Conservation (phyloP, 2,888 invertebrate genomes). For the Desoria tigrina region DNA sequence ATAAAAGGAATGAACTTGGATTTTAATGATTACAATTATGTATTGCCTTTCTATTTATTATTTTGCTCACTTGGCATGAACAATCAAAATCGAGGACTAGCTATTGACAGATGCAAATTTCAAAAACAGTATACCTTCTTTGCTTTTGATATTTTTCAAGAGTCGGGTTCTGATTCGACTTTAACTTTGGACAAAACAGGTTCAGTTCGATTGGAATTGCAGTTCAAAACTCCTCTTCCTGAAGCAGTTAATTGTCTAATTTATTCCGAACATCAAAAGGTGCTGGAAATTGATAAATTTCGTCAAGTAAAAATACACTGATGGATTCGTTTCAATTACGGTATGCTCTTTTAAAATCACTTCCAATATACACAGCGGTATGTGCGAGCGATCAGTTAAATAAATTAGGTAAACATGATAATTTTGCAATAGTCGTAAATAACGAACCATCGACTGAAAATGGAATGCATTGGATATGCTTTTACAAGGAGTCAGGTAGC, state of each 20-base stretch:
- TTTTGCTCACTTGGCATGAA: constrained; percentile 11
- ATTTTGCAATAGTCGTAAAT: constrained; percentile 21
- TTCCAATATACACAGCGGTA: constrained; percentile 5
- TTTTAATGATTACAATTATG: constrained; percentile 17
- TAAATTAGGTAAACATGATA: background rate
- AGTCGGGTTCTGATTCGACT: constrained; percentile 16
- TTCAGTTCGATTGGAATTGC: constrained; percentile 30
- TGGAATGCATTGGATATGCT: constrained; percentile 28
- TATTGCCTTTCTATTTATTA: constrained; percentile 27
- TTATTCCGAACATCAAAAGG: constrained; percentile 32
- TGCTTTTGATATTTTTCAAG: constrained; percentile 30
- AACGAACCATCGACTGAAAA: background rate
- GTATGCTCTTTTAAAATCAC: constrained; percentile 8
- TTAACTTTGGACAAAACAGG: constrained; percentile 31
- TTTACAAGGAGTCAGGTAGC: background rate
- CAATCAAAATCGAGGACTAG: constrained; percentile 14
- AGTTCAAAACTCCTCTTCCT: constrained; percentile 22
- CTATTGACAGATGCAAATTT: constrained; percentile 13
- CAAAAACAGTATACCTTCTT: constrained; percentile 24
- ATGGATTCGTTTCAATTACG: constrained; percentile 28
- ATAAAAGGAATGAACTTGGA: constrained; percentile 37
- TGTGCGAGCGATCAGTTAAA: constrained; percentile 24
- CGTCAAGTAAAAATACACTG: constrained; percentile 25
- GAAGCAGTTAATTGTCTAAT: constrained; percentile 34
- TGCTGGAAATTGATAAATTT: constrained; percentile 34